These are phyloP conservation scores for Heliconius sara DNA, from an alignment of 2,888 invertebrate species.

Conservation along the genomic window DNA sequence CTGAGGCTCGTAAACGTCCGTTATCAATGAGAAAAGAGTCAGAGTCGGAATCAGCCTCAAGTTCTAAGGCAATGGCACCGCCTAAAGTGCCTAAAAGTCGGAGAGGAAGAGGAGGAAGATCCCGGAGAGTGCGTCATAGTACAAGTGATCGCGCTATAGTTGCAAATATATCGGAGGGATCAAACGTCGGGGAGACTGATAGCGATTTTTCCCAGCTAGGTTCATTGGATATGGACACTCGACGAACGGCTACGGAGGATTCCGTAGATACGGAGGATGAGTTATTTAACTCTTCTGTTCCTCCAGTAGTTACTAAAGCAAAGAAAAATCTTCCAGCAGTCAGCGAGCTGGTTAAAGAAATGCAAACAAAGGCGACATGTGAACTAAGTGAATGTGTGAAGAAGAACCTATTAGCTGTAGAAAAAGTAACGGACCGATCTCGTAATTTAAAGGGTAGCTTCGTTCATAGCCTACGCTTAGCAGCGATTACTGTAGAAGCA, in stretches of 20 bases:
- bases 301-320: neutral
- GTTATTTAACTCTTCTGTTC: neutral
- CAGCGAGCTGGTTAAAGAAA: neutral
- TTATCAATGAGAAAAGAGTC: too few species aligned
- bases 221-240: neutral
- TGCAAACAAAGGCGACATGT: neutral
- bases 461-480: neutral
- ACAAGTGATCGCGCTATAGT: too few species aligned
- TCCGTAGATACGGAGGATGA: neutral
- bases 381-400: neutral
- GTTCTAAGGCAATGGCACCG: neutral
- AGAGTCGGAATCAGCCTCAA: too few species aligned
- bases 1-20: neutral
- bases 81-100: slow-evolving; percentile 6
- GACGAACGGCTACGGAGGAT: neutral
- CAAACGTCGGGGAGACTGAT: neutral
- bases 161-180: neutral
- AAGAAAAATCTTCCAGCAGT: slow-evolving; percentile 2
- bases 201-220: neutral
- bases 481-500: neutral
- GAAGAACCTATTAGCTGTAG: neutral
- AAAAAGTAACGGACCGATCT: slow-evolving; percentile 3
- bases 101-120: neutral
- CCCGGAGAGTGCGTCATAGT: too few species aligned
- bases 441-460: neutral